Conservation (phyloP, 2,113 vertebrate species). For the Pygathrix nemaeus region DNA sequence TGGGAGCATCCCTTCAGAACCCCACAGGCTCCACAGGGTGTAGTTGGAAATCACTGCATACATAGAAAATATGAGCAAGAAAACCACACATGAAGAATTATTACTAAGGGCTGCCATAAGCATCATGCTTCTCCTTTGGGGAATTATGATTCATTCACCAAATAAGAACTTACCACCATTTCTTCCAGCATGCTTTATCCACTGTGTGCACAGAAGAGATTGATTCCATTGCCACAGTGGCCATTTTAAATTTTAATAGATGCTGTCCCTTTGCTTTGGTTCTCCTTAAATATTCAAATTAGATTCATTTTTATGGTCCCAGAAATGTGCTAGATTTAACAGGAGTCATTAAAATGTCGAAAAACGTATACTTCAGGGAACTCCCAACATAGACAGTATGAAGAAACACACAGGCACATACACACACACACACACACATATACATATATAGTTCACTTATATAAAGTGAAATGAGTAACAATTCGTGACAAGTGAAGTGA, state of each 20-base stretch:
- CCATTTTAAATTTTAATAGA: slow-evolving; percentile 18
- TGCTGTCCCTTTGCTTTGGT: not conserved
- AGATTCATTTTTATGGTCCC: not conserved
- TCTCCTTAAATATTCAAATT: slow-evolving; percentile 34
- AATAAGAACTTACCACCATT: slow-evolving; percentile 33
- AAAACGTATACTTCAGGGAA: not conserved
- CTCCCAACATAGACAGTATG: not conserved
- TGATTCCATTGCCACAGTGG: not conserved
- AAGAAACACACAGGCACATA: not conserved
- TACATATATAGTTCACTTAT: not conserved
- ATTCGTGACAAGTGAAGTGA: not conserved
- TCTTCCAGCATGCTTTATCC: slow-evolving; percentile 24
- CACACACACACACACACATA: too few relatives aligned
- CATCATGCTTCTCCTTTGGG: not conserved
- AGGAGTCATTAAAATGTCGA: slow-evolving; percentile 8
- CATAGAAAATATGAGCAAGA: not conserved
- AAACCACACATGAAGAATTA: slow-evolving; percentile 48
- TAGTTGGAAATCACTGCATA: slow-evolving; percentile 1
- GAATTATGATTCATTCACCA: slow-evolving; percentile 62
- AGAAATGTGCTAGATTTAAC: not conserved
- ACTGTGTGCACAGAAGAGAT: not conserved
- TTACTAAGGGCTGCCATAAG: slow-evolving; percentile 18
- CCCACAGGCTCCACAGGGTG: not conserved
- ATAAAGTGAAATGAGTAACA: not conserved
- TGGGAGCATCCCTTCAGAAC: not conserved